Base-by-base conservation (phyloP, 1,140 invertebrate genomes). In the Cecropterus lyciades region DNA sequence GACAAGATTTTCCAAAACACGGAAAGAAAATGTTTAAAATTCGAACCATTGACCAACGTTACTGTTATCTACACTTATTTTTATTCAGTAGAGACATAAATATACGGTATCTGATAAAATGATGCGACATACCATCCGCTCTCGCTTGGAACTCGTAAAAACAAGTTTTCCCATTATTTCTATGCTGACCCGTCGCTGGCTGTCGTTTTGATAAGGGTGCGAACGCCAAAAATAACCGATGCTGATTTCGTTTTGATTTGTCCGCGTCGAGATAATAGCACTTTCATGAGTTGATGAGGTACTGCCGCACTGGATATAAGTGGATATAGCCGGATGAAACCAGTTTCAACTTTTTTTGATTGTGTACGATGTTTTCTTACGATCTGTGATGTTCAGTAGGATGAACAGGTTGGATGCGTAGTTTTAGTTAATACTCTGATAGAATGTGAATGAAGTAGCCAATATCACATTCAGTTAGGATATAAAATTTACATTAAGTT, bases 241-340 rank as follows among this genome's bases (percentile, higher is more conserved):
- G 85, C 83, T 88, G 87, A 92, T 89, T 89, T 84, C 79, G 66
- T 85, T 92, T 92, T 89, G 87, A 92, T 90, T 89, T 73, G 78
- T 82, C 78, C 80, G 67, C 75, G 65, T 70, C 24, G 59, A 81
- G 81, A 85, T 90, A 84, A 92, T 87, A 80, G 75, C 74, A 71
- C 71, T 84, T 89, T 87, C 77, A 87, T 89, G 75, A 84, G 67
- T 79, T 75, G 72, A 70, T 69, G 49, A 62, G 68, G 51, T 76
- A 69, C 15, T 56, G 67, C 49, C 66, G 30, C 16, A 7, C 30
- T 52, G 56, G 72, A 67, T 70, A 65, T 49, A 49, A 70, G 24
- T 62, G 65, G 67, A 62, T 67, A 64, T 67, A 20, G 37, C 52
- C 37, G 51, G 69, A 63, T 20, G n/a, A 64, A 43, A 66, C 51